Evolutionary conservation across 2,888 invertebrate species (phyloP).

Genomic region (Agapostemon virescens): DNA sequence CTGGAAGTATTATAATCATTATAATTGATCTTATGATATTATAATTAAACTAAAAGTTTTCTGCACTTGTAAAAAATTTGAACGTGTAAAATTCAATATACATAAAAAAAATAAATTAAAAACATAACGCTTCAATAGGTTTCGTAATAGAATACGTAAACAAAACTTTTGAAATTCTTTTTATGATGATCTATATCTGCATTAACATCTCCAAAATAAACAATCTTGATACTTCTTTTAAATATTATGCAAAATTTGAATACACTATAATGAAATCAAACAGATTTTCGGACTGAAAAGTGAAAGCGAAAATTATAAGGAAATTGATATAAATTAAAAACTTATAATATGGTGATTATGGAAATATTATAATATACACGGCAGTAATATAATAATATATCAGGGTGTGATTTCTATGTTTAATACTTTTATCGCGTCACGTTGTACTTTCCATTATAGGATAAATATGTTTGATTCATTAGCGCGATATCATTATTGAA

Average conservation of each 20-base stretch:
- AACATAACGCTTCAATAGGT: background rate
- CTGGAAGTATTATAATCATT: constrained; percentile 17
- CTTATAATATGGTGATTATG: constrained; percentile 26
- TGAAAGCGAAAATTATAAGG: constrained; percentile 19
- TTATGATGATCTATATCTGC: background rate
- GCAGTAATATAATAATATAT: constrained; percentile 49
- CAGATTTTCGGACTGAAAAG: background rate
- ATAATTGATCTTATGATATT: background rate
- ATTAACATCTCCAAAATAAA: background rate
- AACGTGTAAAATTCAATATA: background rate
- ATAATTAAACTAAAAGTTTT: background rate
- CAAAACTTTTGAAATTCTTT: background rate
- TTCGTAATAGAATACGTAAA: background rate
- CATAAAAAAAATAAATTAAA: background rate
- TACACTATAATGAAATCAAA: background rate
- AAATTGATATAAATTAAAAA: constrained; percentile 24
- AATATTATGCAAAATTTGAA: background rate
- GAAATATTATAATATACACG: constrained; percentile 34
- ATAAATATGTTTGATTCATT: constrained; percentile 50
- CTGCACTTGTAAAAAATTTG: background rate
- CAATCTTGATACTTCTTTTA: background rate
- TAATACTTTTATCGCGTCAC: constrained; percentile 22
- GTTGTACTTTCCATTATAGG: constrained; percentile 17
- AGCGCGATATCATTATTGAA: constrained; percentile 22
- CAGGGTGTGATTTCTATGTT: constrained; percentile 16